Conservation (phyloP, 2,797 vertebrate species). For the Enteromius fasciolatus region DNA sequence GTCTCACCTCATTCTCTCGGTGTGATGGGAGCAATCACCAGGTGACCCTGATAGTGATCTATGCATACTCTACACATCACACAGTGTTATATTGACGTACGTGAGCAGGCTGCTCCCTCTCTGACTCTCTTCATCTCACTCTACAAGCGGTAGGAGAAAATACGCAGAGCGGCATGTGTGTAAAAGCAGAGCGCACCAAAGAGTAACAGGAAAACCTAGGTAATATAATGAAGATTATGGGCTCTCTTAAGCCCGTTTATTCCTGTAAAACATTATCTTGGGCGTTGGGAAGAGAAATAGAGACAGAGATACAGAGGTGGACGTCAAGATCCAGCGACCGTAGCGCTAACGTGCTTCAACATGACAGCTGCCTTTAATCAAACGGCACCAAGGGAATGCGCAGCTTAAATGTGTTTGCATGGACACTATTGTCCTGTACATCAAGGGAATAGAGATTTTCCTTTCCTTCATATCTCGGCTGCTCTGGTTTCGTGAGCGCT, state of each 20-base stretch:
- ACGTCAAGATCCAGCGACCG: conserved; percentile 42
- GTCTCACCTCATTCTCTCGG: conserved; percentile 39
- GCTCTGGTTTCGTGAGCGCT: conserved; percentile 59
- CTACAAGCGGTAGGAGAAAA: conserved; percentile 11
- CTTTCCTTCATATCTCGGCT: conserved; percentile 50
- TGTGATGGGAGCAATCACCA: conserved; percentile 46
- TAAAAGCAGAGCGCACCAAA: background rate
- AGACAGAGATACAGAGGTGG: conserved; percentile 5
- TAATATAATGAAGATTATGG: conserved; percentile 33
- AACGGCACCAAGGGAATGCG: conserved; percentile 32
- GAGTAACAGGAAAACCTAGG: conserved; percentile 30
- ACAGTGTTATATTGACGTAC: conserved; percentile 33
- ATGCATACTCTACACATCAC: conserved; percentile 46
- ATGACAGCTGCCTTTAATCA: conserved; percentile 60
- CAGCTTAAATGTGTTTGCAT: conserved; percentile 45
- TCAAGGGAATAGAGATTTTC: conserved; percentile 55
- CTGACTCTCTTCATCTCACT: background rate
- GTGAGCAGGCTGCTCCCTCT: conserved; percentile 1
- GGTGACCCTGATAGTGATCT: conserved; percentile 59
- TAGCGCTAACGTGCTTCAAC: conserved; percentile 52
- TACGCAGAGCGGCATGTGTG: background rate
- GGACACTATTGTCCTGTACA: conserved; percentile 50
- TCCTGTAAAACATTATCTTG: conserved; percentile 28
- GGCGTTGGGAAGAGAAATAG: conserved; percentile 20
- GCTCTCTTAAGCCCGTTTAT: conserved; percentile 24